A percentile compares a stretch with the other conserved stretches of the same genome.
These are phyloP conservation scores for Papilio elwesi DNA, from an alignment of 2,888 invertebrate genomes.

Conservation along the genomic window DNA sequence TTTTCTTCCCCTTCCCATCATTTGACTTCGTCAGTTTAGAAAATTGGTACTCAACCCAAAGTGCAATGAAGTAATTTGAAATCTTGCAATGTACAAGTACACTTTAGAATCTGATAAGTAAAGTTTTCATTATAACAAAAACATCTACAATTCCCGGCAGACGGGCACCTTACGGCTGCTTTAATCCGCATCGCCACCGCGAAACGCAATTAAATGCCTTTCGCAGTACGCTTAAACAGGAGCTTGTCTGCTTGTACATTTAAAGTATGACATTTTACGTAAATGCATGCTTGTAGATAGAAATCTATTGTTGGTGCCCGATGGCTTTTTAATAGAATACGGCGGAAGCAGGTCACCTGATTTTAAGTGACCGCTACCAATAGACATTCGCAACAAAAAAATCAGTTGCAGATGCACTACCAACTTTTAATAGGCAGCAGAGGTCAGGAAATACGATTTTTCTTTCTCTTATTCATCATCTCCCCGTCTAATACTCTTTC, in stretches of 20 bases:
- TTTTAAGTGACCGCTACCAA: too few relatives aligned
- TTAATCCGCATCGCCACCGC: slow-evolving; percentile 44
- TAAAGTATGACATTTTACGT: background rate
- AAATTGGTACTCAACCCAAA: slow-evolving; percentile 14
- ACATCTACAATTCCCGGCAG: slow-evolving; percentile 13
- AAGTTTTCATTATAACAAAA: slow-evolving; percentile 27
- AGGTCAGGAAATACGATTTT: too few relatives aligned
- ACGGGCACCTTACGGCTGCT: slow-evolving; percentile 24
- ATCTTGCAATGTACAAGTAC: background rate
- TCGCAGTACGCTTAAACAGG: slow-evolving; percentile 44
- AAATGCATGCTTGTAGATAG: background rate
- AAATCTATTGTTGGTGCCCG: background rate
- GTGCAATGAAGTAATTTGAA: background rate
- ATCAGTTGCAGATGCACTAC: too few relatives aligned
- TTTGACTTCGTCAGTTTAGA: background rate
- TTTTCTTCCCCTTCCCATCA: too few relatives aligned
- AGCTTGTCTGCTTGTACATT: slow-evolving; percentile 6
- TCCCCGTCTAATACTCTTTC: too few relatives aligned
- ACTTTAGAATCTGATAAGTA: slow-evolving; percentile 19
- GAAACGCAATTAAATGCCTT: slow-evolving; percentile 51
- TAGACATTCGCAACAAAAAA: too few relatives aligned
- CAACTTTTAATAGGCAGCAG: too few relatives aligned
- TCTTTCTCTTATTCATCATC: too few relatives aligned
- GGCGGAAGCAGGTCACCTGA: too few relatives aligned
- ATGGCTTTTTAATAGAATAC: too few relatives aligned